Base-by-base conservation (phyloP, 1,140 invertebrate species). In the Drosophila pseudoananassae region DNA sequence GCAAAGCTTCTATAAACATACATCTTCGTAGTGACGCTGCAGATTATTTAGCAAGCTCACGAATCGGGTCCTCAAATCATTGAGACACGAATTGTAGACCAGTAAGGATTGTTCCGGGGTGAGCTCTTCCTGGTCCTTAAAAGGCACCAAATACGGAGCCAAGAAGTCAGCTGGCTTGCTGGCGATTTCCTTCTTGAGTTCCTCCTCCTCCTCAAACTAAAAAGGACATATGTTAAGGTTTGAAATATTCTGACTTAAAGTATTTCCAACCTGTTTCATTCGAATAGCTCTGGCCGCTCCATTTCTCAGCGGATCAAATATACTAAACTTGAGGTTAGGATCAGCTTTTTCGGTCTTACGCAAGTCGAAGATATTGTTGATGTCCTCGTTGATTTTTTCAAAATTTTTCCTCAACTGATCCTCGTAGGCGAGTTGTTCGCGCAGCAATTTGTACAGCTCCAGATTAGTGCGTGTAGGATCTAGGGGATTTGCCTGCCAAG, bases 401-500 rank as follows among this genome's bases (percentile, higher is more conserved):
- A 92, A 83, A 6, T 92, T 58, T 5, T 92, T 92, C 25, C 33
- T 68, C 7, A 92, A 82, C 12, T 78, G 70, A 49, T 93, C 92
- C 79, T 95, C 94, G 1, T 92, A 91, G 14, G 92, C 79, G 3
- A 95, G 69, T 63, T 93, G 93, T 12, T 91, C 82, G 45, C 94
- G 82, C 0, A 94, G 59, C 20, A 94, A 80, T 10, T 92, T 87
- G 61, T 93, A 94, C 8, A 95, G 93, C 94, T 94, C 93, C 92
- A 93, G 93, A 93, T 92, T 94, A 93, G 92, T 96, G 90, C 81
- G 93, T 1, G 92, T 92, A n/a, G 91, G 90, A 12, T 92, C 92
- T 1, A 92, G 68, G 92, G 96, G 95, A 93, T 97, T 90, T 3
- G 94, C 93, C 92, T 94, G 58, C 20, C 69, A 69, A 1, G 31